Percentiles rank a stretch among this genome's conserved stretches.
These are phyloP conservation scores for Pyrgus malvae DNA, from an alignment of 2,888 invertebrate species.

Conservation along the genomic window DNA sequence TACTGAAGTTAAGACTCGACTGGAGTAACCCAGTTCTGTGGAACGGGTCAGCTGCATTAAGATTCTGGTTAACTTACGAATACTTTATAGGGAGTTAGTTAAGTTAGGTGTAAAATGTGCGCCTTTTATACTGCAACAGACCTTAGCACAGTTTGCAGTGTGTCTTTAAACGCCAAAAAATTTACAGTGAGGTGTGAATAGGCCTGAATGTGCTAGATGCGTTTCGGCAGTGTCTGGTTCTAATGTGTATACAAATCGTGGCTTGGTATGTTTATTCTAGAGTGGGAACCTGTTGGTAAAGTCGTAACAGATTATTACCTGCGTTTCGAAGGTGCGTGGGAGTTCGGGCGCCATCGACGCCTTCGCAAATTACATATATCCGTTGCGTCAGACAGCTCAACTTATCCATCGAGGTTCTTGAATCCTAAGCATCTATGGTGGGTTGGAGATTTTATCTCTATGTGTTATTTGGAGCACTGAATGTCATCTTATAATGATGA, in stretches of 20 bases:
- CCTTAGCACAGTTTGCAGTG: too few relatives aligned
- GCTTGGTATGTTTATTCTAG: constrained; percentile 33
- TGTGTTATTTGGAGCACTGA: constrained; percentile 1
- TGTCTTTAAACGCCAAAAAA: constrained; percentile 1
- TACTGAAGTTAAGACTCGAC: constrained; percentile 11
- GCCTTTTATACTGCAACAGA: background rate
- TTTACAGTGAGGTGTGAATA: too few relatives aligned
- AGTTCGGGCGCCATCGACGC: constrained; percentile 46
- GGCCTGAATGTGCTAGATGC: background rate
- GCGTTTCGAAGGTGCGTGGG: constrained; percentile 40
- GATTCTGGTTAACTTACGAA: constrained; percentile 10
- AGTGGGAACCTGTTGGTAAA: constrained; percentile 34
- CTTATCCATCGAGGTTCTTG: constrained; percentile 21
- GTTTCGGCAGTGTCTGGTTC: constrained; percentile 4
- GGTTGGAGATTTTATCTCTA: constrained; percentile 21
- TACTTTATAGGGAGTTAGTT: background rate
- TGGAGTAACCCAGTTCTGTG: constrained; percentile 16
- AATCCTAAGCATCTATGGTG: constrained; percentile 23
- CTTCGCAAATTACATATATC: constrained; percentile 35
- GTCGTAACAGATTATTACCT: constrained; percentile 39
- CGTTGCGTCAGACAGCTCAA: constrained; percentile 36
- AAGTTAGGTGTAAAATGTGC: background rate
- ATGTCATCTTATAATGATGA: background rate
- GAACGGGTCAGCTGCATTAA: constrained; percentile 14
- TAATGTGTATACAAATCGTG: constrained; percentile 27